phyloP scores from a whole-genome alignment of 2,797 vertebrate genomes.

The Silurus lanzhouensis region DNA sequence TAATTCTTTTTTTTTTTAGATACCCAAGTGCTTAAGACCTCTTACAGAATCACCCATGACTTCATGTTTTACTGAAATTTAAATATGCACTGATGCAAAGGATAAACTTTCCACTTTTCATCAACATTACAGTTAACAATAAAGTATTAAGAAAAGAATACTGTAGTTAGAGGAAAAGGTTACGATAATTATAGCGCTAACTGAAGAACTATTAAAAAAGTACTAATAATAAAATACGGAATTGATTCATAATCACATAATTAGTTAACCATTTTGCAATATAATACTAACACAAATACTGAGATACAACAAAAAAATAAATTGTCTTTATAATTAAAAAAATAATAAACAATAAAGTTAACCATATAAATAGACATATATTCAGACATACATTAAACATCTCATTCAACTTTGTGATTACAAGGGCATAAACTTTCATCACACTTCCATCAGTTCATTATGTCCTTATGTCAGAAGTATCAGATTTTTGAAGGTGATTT shows the following conservation, averaged over 20 bases:
- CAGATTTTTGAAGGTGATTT: neutral
- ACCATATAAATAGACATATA: neutral
- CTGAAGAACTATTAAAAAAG: neutral
- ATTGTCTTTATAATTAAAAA: neutral
- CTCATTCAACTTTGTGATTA: neutral
- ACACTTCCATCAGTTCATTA: conserved; percentile 1
- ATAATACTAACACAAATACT: neutral
- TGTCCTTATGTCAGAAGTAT: neutral
- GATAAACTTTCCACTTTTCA: neutral
- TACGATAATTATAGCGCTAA: neutral
- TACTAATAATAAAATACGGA: neutral
- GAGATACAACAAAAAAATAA: neutral
- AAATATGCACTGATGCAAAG: neutral
- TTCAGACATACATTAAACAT: too few relatives aligned
- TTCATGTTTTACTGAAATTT: neutral
- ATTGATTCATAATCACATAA: neutral
- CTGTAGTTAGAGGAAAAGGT: too few relatives aligned
- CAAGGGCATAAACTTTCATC: conserved; percentile 3
- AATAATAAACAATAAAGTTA: neutral
- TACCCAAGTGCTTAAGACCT: neutral
- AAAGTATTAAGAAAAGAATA: too few relatives aligned
- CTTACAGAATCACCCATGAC: too few relatives aligned
- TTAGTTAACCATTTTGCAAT: neutral
- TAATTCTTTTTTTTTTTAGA: neutral
- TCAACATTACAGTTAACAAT: neutral